These are phyloP conservation scores for Chamaea fasciata DNA, from an alignment of 2,113 vertebrate genomes.

Conservation along the genomic window DNA sequence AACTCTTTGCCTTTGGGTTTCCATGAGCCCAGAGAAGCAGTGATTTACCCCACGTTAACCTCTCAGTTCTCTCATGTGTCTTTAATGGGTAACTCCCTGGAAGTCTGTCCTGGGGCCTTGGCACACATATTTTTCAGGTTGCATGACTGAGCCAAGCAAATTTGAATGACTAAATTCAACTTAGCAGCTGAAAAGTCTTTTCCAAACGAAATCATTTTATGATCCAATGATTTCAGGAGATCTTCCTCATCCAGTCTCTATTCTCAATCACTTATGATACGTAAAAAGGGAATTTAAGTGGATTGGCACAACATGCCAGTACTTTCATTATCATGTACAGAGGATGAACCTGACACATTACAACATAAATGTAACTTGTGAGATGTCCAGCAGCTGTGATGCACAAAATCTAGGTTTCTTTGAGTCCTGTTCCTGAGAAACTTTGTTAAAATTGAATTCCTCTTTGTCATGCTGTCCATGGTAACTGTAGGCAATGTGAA, in stretches of 20 bases:
- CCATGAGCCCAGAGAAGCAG: background rate
- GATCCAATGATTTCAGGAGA: background rate
- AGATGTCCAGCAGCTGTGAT: background rate
- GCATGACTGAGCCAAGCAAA: accelerated
- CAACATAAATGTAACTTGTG: background rate
- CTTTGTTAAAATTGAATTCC: background rate
- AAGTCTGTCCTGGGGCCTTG: accelerated
- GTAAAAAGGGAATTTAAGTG: background rate
- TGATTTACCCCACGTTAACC: background rate
- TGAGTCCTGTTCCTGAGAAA: background rate
- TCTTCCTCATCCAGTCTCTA: background rate
- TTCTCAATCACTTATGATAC: background rate
- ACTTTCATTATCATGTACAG: background rate
- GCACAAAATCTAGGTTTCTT: background rate
- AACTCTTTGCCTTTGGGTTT: background rate
- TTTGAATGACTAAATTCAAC: background rate
- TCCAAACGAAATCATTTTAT: background rate
- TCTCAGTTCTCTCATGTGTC: background rate
- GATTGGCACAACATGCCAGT: background rate
- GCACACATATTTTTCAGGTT: background rate
- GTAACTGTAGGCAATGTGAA: background rate
- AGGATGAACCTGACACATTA: background rate
- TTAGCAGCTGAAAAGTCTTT: background rate
- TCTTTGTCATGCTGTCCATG: background rate
- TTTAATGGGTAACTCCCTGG: background rate